Base-by-base conservation (phyloP, 2,888 invertebrate species). In the Drosophila leonis region DNA sequence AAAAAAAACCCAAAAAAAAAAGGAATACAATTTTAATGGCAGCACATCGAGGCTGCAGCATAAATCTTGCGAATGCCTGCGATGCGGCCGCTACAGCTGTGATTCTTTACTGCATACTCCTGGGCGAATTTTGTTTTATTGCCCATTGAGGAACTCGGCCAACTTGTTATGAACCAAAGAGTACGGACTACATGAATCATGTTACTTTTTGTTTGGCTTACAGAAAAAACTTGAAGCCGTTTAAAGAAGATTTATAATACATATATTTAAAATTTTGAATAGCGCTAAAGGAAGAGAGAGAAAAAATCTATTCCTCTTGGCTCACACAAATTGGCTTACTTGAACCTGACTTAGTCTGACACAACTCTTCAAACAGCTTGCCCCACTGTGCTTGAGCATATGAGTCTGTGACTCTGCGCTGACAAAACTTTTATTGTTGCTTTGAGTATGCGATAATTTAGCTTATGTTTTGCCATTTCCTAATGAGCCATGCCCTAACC, bases 11-110 rank as follows among this genome's bases (percentile, higher is more conserved):
- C 8, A 35, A 35, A 33, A 52, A 29, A 54, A 39, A 69, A 62
- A 72, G 56, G 71, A 75, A 82, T 66, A 77, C 75, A 81, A 67
- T 76, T 83, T 86, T 70, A 83, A 74, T 72, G 76, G 54, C 51
- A 35, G 20, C 48, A 24, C 54, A 44, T 46, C 52, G 60, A 29
- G 64, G 51, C 61, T 52, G 27, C 48, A 39, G 67, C 65, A 80
- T 80, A 88, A 84, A 84, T 87, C 82, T 77, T 60, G 31, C 46
- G 35, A 48, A 75, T 75, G 44, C 72, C 64, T 64, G 35, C 44
- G 44, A 27, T 54, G 52, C 35, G 31, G n/a, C 61, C 33, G 55
- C 64, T 59, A 27, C 57, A 65, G 71, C 65, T 65, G 61, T 59
- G 80, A 80, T 73, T 68, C 66, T 18, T 51, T 71, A 66, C 69